Conservation (phyloP, 2,797 vertebrate species). For the Myoxocephalus aenaeus region DNA sequence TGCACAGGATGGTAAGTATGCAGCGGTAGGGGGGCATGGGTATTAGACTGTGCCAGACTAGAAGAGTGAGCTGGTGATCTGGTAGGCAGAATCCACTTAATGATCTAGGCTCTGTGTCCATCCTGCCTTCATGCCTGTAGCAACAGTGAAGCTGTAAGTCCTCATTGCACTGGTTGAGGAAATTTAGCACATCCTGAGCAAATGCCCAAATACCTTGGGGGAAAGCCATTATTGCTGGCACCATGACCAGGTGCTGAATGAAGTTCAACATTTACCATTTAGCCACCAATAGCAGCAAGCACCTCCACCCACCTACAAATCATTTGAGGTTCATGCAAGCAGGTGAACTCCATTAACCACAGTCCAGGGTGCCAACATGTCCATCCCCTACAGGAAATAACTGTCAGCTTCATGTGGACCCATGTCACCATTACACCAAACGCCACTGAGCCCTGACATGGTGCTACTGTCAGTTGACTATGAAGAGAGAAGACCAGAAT, state of each 20-base stretch:
- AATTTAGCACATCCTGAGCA: not conserved
- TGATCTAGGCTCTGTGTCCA: not conserved
- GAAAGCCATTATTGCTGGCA: not conserved
- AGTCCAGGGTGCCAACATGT: not conserved
- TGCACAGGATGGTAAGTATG: too few species aligned
- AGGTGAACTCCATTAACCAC: not conserved
- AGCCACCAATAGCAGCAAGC: not conserved
- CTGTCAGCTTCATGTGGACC: not conserved
- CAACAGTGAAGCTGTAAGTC: not conserved
- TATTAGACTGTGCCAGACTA: too few species aligned
- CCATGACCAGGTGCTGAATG: not conserved
- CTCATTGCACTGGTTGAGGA: not conserved
- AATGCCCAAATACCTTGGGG: not conserved
- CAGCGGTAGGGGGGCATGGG: too few species aligned
- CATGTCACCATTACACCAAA: not conserved
- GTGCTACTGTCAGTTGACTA: not conserved
- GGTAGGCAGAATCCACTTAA: not conserved
- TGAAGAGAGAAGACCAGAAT: not conserved
- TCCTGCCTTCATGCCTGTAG: not conserved
- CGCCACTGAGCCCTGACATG: not conserved
- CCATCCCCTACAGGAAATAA: not conserved
- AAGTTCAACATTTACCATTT: too few species aligned
- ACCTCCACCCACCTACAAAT: not conserved
- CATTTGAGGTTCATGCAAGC: not conserved
- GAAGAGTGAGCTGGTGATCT: not conserved